Evolutionary conservation across 2,113 vertebrate species (phyloP), one percentile per base, ranked within the genome.

Genomic region (Carassius gibelio): DNA sequence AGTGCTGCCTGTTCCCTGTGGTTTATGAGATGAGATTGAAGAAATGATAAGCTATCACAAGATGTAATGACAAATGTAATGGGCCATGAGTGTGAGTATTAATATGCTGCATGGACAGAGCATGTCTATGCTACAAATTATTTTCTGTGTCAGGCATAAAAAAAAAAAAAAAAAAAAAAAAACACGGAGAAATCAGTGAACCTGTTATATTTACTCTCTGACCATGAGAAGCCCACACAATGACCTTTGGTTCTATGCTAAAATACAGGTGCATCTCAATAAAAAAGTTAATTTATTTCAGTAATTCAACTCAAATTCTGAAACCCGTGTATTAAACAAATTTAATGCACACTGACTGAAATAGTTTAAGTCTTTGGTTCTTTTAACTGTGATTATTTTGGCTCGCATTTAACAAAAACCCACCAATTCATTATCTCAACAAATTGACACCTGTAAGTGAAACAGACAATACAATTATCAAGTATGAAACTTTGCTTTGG

Each of bases 61-160:
- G 23, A 81, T 81, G 4, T 81, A 52, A 81, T 68, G 79, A 52
- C 79, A 81, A 52, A 81, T 52, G 26, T 34, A 80, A 48, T 80
- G 78, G 42, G 4, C 36, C 78, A 17, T 42, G 78, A 64, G 34
- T 64, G 21, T 8, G 3, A 6, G 57, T 80, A 64, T 45, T 80
- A 64, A 80, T 45, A 64, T 64, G 59, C 36, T 26, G 36, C 7
- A 64, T 48, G 36, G 34, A 6, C 76, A 61, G 57, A 45, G 55
- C 30, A 0, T 59, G 48, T 71, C 36, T n/a, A 71, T 42, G 36
- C 42, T 48, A 74, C 42, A 72, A 42, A 48, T 74, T 0, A 23
- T 66, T 68, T 48, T 3, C 4, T 19, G 38, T 15, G 19, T n/a
- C 30, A 69, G 66, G 15, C 30, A 69, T 69, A 15, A 38, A 69